Percentiles rank a stretch among this genome's conserved stretches.
These are phyloP conservation scores for Trematomus loennbergii DNA, from an alignment of 2,113 vertebrate genomes.

Conservation along the genomic window DNA sequence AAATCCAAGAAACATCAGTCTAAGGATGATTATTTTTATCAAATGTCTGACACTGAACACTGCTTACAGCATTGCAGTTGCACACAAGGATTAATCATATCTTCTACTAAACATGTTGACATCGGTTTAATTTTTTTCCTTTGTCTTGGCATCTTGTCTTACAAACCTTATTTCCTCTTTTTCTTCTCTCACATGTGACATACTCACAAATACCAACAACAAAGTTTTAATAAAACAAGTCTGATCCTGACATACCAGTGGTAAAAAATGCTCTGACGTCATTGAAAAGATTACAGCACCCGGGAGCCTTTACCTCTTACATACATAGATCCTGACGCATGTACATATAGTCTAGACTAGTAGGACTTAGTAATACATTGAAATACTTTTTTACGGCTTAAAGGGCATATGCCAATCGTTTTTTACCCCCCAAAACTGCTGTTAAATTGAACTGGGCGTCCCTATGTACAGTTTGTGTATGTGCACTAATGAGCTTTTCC, in stretches of 20 bases:
- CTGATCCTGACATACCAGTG: slow-evolving; percentile 31
- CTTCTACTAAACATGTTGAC: not conserved
- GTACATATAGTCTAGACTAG: not conserved
- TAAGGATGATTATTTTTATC: not conserved
- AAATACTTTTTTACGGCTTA: slow-evolving; percentile 3
- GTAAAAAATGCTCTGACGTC: slow-evolving; percentile 37
- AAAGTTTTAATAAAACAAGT: slow-evolving; percentile 39
- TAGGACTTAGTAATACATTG: not conserved
- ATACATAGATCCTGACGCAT: slow-evolving; percentile 5
- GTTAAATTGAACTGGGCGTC: not conserved
- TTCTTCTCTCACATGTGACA: not conserved
- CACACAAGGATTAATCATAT: not conserved
- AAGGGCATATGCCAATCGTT: not conserved
- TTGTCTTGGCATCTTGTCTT: not conserved
- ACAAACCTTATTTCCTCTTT: not conserved
- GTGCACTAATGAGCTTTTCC: not conserved
- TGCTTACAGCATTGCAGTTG: not conserved
- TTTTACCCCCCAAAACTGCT: not conserved
- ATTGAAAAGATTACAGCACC: not conserved
- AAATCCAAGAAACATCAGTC: not conserved
- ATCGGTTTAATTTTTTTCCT: not conserved
- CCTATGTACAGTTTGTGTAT: not conserved
- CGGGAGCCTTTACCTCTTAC: not conserved
- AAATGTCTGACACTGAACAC: not conserved
- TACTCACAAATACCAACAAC: slow-evolving; percentile 14